These are phyloP conservation scores for Sander vitreus DNA, from an alignment of 2,113 vertebrate genomes.

Conservation along the genomic window DNA sequence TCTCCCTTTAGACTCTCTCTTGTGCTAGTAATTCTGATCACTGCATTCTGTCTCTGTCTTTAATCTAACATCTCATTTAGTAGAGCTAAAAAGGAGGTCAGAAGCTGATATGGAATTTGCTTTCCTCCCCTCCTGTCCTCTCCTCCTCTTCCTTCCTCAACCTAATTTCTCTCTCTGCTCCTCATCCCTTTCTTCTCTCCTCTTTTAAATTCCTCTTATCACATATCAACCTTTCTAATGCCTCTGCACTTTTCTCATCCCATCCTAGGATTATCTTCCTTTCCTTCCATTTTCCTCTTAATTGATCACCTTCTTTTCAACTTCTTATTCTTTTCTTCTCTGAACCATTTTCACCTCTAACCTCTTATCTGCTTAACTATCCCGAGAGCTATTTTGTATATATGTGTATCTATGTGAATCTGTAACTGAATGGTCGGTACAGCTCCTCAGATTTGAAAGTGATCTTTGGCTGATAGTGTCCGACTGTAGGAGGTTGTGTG, in stretches of 20 bases:
- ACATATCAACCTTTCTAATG: conserved; percentile 5
- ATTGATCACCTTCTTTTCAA: not conserved
- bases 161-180: conserved; percentile 10
- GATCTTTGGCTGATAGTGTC: conserved; percentile 19
- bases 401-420: not conserved
- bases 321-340: fast-evolving
- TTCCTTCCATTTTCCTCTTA: conserved; percentile 1
- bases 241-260: not conserved
- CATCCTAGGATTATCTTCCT: not conserved
- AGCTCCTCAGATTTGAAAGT: not conserved
- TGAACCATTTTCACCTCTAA: not conserved
- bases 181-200: not conserved
- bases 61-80: conserved; percentile 68
- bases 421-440: not conserved
- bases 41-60: conserved; percentile 27
- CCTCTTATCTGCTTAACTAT: not conserved
- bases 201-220: conserved; percentile 34
- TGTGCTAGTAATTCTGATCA: conserved; percentile 14
- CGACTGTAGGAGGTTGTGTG: not conserved
- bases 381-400: not conserved
- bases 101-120: conserved; percentile 45
- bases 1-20: not conserved
- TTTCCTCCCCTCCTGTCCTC: conserved; percentile 11
- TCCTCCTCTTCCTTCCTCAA: not conserved
- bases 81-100: conserved; percentile 46